Evolutionary conservation across 1,140 invertebrate species (phyloP), one percentile per base, ranked within the genome.

Genomic region (Bombus breviceps): DNA sequence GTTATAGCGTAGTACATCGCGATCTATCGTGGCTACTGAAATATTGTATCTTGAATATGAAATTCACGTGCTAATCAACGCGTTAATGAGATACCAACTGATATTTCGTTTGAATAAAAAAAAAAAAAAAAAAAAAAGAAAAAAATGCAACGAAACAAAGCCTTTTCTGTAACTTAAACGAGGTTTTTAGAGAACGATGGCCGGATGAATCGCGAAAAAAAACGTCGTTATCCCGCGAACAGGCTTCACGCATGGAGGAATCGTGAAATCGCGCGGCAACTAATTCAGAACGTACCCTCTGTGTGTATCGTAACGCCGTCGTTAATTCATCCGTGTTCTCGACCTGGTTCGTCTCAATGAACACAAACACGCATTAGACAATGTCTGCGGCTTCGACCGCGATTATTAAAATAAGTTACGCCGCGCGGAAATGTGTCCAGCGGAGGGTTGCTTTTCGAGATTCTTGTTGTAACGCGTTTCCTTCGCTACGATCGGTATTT

Each of bases 241-340:
- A 18, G 47, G 47, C 47, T 57, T 75, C 32, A 57, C 43, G 73
- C 73, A 32, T 75, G 43, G 32, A 34, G 39, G 22, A 37, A 53
- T 53, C 32, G 25, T 32, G 73, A 75, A 75, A 75, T 75, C 47
- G 73, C 32, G 43, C 43, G 73, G 73, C 5, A 75, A 75, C 32
- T 34, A 28, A 75, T 75, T 57, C 43, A 75, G 73, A 47, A 53
- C 73, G 41, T 28, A 62, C 75, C 75, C 75, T 77, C 37, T 28
- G 47, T 37, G 47, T 28, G 73, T 75, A 75, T 57, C 73, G 73
- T 18, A 37, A 53, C 73, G 34, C n/a, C 32, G 34, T 76, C 79
- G 83, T 88, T 91, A 91, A 93, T 92, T 91, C 91, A 92, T 92
- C 89, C 89, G 84, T 85, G 81, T 66, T 90, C 90, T 90, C 91